Base-by-base conservation (phyloP, 64 coral and sea anemone genomes). In the Catalaphyllia jardinei region DNA sequence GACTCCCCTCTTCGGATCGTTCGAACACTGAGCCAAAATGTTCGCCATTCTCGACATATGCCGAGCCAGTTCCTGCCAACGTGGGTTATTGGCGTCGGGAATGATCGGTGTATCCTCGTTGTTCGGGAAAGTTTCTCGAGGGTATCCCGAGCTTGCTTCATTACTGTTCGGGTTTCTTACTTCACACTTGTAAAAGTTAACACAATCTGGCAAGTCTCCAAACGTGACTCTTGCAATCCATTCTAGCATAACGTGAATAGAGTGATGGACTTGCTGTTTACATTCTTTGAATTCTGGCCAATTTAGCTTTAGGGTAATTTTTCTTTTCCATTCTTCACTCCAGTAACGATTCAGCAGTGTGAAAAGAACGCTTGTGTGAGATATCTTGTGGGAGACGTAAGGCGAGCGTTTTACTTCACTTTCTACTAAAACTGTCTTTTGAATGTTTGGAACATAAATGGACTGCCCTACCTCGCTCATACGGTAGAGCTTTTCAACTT, bases 41-140 rank as follows among this genome's bases (percentile, higher is more conserved):
- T 95, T 89, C 17, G 93, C 89, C 78, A 95, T 86, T 55, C 93
- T 88, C 11, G 89, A 91, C 89, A 87, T 92, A 35, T 95, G 85
- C 1, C 52, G 71, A 38, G 93, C 93, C 31, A 92, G 22, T 42
- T 87, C 75, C 46, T 95, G 93, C 93, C 93, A 95, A 62, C 86
- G 82, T 69, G 31, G 71, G 61, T 80, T 78, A 50, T 42, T 73
- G 8, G 73, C 24, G n/a, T 77, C 33, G 15, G 89, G 80, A 77
- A 77, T 24, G 71, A 54, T 74, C 1, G 39, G 22, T 18, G 52
- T 19, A 60, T 42, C 49, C 65, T 65, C 75, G 29, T 22, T 0
- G 73, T 61, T 78, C 14, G 79, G 3, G 51, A 29, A 1, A 25
- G 17, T 2, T 30, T 59, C 60, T 61, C 8, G 24, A 28, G 38